Percentiles rank a stretch among this genome's conserved stretches.
These are phyloP conservation scores for Drosophila ambigua DNA, from an alignment of 1,140 invertebrate genomes.

Conservation along the genomic window DNA sequence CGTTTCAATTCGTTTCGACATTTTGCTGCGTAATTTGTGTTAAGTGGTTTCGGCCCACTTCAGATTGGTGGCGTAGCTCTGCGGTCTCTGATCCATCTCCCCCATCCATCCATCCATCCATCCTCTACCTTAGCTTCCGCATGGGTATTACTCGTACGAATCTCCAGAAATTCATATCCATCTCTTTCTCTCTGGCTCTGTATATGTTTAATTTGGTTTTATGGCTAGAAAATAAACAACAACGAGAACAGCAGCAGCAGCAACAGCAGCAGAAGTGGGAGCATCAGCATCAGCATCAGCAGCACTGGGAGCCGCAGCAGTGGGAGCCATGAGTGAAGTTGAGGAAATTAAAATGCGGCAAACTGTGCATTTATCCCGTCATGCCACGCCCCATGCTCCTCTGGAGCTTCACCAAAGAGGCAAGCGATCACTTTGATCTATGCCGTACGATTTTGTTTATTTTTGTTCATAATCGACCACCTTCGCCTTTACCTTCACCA, in stretches of 20 bases:
- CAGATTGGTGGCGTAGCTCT: slow-evolving; percentile 33
- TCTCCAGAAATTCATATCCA: background rate
- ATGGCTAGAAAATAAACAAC: slow-evolving; percentile 57
- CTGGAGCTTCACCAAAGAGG: slow-evolving; percentile 49
- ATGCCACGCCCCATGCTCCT: slow-evolving; percentile 54
- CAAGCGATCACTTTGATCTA: slow-evolving; percentile 69
- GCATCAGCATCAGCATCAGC: background rate
- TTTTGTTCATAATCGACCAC: slow-evolving; percentile 77
- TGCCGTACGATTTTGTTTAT: slow-evolving; percentile 78
- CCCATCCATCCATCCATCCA: background rate
- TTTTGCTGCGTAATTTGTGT: slow-evolving; percentile 84
- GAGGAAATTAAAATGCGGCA: slow-evolving; percentile 75
- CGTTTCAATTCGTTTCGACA: slow-evolving; percentile 80
- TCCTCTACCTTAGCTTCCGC: slow-evolving; percentile 27
- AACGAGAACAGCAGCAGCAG: slow-evolving; percentile 25
- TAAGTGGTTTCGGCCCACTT: slow-evolving; percentile 82
- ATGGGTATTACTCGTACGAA: slow-evolving; percentile 21
- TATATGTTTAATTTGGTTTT: slow-evolving; percentile 66
- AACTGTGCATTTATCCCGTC: slow-evolving; percentile 77
- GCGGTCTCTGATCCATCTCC: slow-evolving; percentile 5
- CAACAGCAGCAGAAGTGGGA: background rate
- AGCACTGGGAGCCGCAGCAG: background rate
- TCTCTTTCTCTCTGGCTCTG: slow-evolving; percentile 10
- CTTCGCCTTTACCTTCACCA: slow-evolving; percentile 22
- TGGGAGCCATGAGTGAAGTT: background rate